Conservation (phyloP, 2,888 invertebrate species). For the Catocala fraxini region DNA sequence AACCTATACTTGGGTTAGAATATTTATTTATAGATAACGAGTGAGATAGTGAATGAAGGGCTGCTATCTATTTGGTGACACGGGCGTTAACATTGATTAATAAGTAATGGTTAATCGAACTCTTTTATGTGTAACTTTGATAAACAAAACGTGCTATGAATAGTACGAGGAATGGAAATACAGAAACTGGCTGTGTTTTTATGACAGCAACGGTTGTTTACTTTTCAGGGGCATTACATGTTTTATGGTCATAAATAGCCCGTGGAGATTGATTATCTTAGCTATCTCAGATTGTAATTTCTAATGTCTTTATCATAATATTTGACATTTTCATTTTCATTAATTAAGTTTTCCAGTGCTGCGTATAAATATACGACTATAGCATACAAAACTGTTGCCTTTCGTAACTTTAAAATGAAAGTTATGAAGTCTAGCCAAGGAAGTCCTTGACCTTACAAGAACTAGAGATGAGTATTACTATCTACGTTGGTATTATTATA, state of each 20-base stretch:
- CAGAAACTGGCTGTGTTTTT: conserved; percentile 62
- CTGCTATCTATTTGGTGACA: conserved; percentile 39
- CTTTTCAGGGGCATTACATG: conserved; percentile 51
- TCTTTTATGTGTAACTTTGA: conserved; percentile 37
- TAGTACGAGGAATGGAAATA: conserved; percentile 42
- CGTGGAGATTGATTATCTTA: conserved; percentile 42
- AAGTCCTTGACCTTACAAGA: conserved; percentile 5
- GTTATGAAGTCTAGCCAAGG: conserved; percentile 3
- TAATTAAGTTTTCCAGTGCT: background rate
- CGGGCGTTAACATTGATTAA: conserved; percentile 44
- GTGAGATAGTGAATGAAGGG: conserved; percentile 34
- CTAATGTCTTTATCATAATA: conserved; percentile 14
- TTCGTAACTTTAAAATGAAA: conserved; percentile 5
- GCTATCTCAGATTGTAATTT: conserved; percentile 42
- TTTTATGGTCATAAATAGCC: conserved; percentile 53
- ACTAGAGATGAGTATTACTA: conserved; percentile 4
- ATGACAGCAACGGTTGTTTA: conserved; percentile 65
- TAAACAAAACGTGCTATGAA: conserved; percentile 45
- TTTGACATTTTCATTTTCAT: background rate
- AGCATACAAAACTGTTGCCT: background rate
- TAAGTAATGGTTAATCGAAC: conserved; percentile 21
- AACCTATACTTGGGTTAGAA: background rate
- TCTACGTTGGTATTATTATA: conserved; percentile 6
- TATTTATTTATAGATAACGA: conserved; percentile 41
- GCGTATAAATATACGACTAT: background rate